phyloP scores from a whole-genome alignment of 1,140 invertebrate species.

The Hyles euphorbiae region DNA sequence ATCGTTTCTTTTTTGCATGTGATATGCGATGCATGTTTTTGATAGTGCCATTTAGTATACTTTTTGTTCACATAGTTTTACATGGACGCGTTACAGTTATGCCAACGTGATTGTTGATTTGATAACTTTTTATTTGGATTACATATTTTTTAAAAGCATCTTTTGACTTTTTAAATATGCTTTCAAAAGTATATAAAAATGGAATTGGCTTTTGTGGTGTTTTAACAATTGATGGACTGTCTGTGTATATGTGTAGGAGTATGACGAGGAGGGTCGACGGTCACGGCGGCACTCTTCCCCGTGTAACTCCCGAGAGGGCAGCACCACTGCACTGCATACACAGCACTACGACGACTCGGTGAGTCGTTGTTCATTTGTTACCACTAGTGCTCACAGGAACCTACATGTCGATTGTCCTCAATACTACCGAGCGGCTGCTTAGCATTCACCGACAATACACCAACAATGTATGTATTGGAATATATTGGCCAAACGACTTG shows the following conservation, averaged over 20 bases:
- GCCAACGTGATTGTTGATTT: no score
- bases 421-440: no score
- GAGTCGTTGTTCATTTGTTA: slow-evolving; percentile 53
- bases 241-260: slow-evolving; percentile 64
- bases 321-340: slow-evolving; percentile 76
- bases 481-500: no score
- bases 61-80: no score
- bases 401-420: neutral
- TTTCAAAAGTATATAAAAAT: no score
- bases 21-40: slow-evolving; percentile 26
- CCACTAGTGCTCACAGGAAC: slow-evolving; percentile 4
- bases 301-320: slow-evolving; percentile 77
- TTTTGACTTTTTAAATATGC: no score
- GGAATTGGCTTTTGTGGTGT: no score
- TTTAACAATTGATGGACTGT: slow-evolving; percentile 18
- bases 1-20: slow-evolving; percentile 22
- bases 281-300: slow-evolving; percentile 80
- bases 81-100: no score
- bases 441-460: no score
- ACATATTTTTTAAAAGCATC: neutral
- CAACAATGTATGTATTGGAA: no score
- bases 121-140: neutral
- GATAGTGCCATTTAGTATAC: slow-evolving; percentile 4
- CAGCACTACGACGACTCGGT: slow-evolving; percentile 81
- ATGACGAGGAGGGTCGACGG: slow-evolving; percentile 78